These are phyloP conservation scores for Bucorvus abyssinicus DNA, from an alignment of 2,797 vertebrate genomes.

Conservation along the genomic window DNA sequence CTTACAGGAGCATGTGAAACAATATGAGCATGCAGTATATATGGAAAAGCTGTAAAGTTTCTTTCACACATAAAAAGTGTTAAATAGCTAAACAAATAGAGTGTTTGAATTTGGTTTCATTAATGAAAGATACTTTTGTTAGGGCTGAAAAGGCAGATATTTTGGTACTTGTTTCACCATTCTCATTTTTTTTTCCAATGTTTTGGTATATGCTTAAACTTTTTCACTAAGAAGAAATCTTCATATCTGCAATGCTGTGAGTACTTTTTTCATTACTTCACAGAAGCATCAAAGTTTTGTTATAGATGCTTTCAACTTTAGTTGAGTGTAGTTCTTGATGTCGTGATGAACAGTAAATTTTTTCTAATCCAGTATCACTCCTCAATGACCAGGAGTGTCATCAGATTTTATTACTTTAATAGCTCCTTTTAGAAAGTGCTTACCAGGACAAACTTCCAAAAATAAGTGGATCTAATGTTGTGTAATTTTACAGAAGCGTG, in stretches of 20 bases:
- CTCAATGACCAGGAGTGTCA: not conserved
- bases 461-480: not conserved
- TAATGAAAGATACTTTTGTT: not conserved
- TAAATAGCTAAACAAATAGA: not conserved
- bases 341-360: not conserved
- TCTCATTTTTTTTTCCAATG: not conserved
- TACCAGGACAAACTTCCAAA: not conserved
- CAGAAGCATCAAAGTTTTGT: not conserved
- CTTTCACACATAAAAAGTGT: not conserved
- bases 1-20: not conserved
- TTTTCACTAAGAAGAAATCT: not conserved
- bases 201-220: not conserved
- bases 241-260: not conserved
- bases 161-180: not conserved
- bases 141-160: not conserved
- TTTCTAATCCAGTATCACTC: not conserved
- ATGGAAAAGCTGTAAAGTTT: not conserved
- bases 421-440: not conserved
- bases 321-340: not conserved
- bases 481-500: not conserved
- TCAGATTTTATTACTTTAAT: not conserved
- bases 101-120: not conserved
- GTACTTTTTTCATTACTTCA: not conserved
- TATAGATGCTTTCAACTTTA: not conserved
- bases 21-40: fast-evolving